Evolutionary conservation across 2,113 vertebrate species (phyloP).

Genomic region (Pelvicachromis taeniatus): DNA sequence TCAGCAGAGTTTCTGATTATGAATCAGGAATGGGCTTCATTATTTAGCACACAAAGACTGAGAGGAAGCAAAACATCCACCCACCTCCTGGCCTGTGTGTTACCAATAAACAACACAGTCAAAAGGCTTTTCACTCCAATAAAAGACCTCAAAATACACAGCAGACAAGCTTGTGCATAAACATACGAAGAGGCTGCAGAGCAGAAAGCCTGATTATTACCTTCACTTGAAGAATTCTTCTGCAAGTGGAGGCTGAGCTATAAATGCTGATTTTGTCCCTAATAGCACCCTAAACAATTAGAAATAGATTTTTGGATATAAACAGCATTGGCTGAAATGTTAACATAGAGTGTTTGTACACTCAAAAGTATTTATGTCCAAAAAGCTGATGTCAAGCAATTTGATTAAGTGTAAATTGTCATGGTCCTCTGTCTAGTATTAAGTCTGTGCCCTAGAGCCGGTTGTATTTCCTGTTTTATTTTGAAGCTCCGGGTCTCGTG

Average conservation of each 20-base stretch:
- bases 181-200: neutral
- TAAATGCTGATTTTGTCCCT: neutral
- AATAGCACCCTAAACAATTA: neutral
- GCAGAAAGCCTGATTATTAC: neutral
- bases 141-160: neutral
- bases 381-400: too few species aligned
- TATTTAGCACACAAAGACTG: conserved; percentile 10
- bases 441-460: too few species aligned
- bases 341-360: too few species aligned
- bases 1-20: neutral
- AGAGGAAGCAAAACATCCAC: neutral
- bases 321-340: neutral
- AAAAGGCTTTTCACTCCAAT: neutral
- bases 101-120: neutral
- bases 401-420: too few species aligned
- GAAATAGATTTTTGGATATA: neutral
- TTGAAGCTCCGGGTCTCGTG: too few species aligned
- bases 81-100: neutral
- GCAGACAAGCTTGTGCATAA: neutral
- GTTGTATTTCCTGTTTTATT: too few species aligned
- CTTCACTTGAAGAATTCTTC: neutral
- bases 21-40: conserved; percentile 9
- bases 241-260: neutral
- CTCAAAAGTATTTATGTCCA: too few species aligned
- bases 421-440: too few species aligned